phyloP scores from a whole-genome alignment of 2,797 vertebrate species.

The Rhodeus uyekii region DNA sequence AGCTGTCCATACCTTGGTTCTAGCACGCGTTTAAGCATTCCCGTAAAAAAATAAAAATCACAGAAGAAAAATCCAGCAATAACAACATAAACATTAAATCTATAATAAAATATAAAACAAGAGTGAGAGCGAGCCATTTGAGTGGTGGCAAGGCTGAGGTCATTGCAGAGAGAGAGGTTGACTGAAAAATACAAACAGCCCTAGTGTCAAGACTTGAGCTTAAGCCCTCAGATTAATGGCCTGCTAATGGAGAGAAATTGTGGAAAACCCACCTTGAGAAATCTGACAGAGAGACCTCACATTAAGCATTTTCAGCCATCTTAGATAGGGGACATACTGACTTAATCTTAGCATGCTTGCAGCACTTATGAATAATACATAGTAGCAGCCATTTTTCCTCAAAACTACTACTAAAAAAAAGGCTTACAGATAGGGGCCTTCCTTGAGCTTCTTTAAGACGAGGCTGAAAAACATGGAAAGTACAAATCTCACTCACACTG shows the following conservation, averaged over 20 bases:
- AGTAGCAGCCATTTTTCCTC: conserved; percentile 9
- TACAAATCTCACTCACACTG: conserved; percentile 26
- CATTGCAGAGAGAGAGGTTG: conserved; percentile 65
- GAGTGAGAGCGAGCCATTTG: conserved; percentile 51
- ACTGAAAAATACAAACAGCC: conserved; percentile 73
- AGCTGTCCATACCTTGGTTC: too few relatives aligned
- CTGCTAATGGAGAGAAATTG: conserved; percentile 62
- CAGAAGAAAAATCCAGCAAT: too few relatives aligned
- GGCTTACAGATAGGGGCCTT: background rate
- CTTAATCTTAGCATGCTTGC: conserved; percentile 30
- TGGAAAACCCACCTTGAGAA: conserved; percentile 61
- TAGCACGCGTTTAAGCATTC: too few relatives aligned
- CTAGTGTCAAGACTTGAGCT: conserved; percentile 65
- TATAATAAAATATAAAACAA: background rate
- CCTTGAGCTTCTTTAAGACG: background rate
- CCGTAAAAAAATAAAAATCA: too few relatives aligned
- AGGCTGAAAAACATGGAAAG: conserved; percentile 14
- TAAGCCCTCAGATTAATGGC: conserved; percentile 59
- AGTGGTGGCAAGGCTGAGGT: conserved; percentile 31
- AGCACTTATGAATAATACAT: conserved; percentile 36
- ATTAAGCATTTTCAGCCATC: conserved; percentile 56
- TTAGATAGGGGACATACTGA: conserved; percentile 35
- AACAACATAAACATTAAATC: background rate
- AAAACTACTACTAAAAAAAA: conserved; percentile 8
- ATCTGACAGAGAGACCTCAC: conserved; percentile 56